Conservation (phyloP, 2,888 invertebrate species). For the Smittia sp. region DNA sequence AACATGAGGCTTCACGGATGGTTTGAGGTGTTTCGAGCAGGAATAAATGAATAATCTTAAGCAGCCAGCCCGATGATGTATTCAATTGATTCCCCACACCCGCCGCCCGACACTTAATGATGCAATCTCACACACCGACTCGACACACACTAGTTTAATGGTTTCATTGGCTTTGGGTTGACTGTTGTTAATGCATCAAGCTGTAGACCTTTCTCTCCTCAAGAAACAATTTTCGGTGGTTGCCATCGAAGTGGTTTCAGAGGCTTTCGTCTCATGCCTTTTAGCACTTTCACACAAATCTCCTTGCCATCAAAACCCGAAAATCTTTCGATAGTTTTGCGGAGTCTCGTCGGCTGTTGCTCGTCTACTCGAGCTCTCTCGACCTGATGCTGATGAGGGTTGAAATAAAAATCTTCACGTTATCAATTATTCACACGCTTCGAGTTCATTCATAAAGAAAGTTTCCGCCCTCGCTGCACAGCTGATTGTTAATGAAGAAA, state of each 20-base stretch:
- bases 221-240: conserved; percentile 42
- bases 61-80: not conserved
- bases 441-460: not conserved
- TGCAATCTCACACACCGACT: not conserved
- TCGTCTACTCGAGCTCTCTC: not conserved
- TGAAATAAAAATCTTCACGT: not conserved
- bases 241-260: conserved; percentile 33
- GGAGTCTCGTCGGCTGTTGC: conserved; percentile 14
- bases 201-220: conserved; percentile 29
- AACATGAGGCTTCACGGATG: not conserved
- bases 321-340: conserved; percentile 22
- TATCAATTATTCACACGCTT: conserved; percentile 23
- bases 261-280: conserved; percentile 24
- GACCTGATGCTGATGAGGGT: not conserved
- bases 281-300: conserved; percentile 17
- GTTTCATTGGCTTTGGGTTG: conserved; percentile 34
- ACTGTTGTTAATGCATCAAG: conserved; percentile 30
- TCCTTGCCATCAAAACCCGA: not conserved
- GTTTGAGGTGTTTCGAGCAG: not conserved
- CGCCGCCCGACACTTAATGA: conserved; percentile 10
- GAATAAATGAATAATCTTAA: conserved; percentile 39
- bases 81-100: not conserved
- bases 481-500: conserved; percentile 1
- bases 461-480: no score
- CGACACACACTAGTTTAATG: conserved; percentile 21